Evolutionary conservation across 2,888 invertebrate species (phyloP), one percentile per base, ranked within the genome.

Genomic region (Cephus pulcher): DNA sequence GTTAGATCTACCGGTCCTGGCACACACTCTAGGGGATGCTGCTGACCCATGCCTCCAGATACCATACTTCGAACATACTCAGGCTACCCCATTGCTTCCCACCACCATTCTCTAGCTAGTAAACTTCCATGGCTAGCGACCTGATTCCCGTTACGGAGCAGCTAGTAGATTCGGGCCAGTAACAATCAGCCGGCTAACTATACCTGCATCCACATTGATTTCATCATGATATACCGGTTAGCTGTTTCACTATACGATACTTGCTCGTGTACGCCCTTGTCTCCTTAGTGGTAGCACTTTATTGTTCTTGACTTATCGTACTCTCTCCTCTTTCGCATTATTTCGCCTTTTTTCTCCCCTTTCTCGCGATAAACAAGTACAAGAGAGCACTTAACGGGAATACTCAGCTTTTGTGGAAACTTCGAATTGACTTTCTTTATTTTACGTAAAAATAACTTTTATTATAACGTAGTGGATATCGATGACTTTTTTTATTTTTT

Each of bases 1-100:
- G 76, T 84, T 86, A 86, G 86, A 86, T 86, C 85, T 86, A 86
- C 84, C 84, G 85, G 80, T 77, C 70, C 56, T 56, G 81, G 83
- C 80, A 56, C 56, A 81, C 81, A 85, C 86, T 87, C 87, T 83
- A 78, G 86, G 86, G 86, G 86, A 86, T 84, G 85, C 86, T 86
- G 85, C 56, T 56, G 23, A 56, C 56, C 56, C 56, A 56, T 23
- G 56, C 9, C 56, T 56, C 56, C 56, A 56, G 56, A 23, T 56
- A 56, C 56, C 56, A 56, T 56, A 23, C 23, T 23, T 56, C 56
- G 23, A 2, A 56, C 56, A 56, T 56, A 6, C 56, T 23, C 56
- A 56, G 56, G 23, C 23, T 23, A 9, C 23, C 23, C 15, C 56
- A 23, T 56, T 56, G 9, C 23, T 56, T 2, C 56, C 23, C 56